Base-by-base conservation (phyloP, 64 coral and sea anemone species). In the Montipora capricornis region DNA sequence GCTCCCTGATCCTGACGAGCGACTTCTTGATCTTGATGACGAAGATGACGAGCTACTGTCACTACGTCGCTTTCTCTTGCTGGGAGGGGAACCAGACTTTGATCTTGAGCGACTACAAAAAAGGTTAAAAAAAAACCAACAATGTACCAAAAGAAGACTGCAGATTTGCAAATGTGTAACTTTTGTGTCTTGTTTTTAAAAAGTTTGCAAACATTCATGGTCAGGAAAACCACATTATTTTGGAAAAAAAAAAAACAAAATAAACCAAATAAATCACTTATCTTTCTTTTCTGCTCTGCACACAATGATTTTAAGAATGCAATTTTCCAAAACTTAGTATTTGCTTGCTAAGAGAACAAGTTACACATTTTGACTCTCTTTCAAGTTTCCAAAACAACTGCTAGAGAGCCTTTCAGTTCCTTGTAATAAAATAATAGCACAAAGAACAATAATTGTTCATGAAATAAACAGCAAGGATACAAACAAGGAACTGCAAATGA, bases 31-130 rank as follows among this genome's bases (percentile, higher is more conserved):
- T 57, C 6, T 8, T 3, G 93, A 91, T 1, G 84, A 78, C 3
- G 95, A 96, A 14, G 89, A 97, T 17, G 95, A 87, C 14, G 88
- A 89, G 83, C 92, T 91, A 49, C 89, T 83, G 53, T 52, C 20
- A 49, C 89, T 91, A 55, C 37, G 87, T 45, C 79, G 89, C 53
- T 94, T 93, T 49, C 70, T 71, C 78, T 87, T 69, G 16, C 89
- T 91, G n/a, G 94, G 90, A 46, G 73, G 94, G 68, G 94, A 95
- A 58, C 93, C 87, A 17, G 96, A 98, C 29, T 79, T 95, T 77
- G 96, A 98, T 20, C 89, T 92, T 68, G 96, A 98, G 11, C 26
- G 66, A 47, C 93, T 95, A 73, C 17, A 90, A 71, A 48, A 44
- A 61, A n/a, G 49, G 12, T n/a, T 77, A 7, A 92, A 58, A 87